A percentile compares a stretch with the other conserved stretches of the same genome.
Conservation (phyloP, 2,113 vertebrate species). For the Thalassoma bifasciatum region DNA sequence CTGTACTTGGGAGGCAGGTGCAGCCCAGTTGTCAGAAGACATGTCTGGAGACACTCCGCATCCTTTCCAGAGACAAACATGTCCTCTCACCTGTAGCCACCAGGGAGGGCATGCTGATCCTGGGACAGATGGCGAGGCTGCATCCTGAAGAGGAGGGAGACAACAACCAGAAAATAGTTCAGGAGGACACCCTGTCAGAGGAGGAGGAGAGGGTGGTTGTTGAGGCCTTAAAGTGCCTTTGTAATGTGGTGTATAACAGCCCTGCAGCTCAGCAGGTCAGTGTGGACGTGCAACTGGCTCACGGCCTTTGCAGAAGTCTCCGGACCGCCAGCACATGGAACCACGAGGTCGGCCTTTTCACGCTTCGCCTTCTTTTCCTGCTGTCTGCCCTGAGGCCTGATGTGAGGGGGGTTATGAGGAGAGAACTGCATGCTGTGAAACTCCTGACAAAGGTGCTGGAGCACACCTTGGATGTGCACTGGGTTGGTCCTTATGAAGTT, state of each 20-base stretch:
- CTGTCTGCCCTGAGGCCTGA: slow-evolving; percentile 92
- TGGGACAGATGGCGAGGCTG: slow-evolving; percentile 88
- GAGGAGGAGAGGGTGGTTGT: slow-evolving; percentile 91
- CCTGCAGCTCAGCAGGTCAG: slow-evolving; percentile 91
- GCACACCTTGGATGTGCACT: slow-evolving; percentile 89
- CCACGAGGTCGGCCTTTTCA: slow-evolving; percentile 94
- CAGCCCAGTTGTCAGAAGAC: slow-evolving; percentile 88
- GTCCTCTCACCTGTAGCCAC: slow-evolving; percentile 94
- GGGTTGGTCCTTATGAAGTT: slow-evolving; percentile 90
- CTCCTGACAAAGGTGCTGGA: slow-evolving; percentile 92
- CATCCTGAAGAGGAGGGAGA: slow-evolving; percentile 14
- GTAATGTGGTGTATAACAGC: slow-evolving; percentile 97
- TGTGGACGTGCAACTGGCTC: slow-evolving; percentile 90
- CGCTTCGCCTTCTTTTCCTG: slow-evolving; percentile 95
- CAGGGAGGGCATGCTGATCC: slow-evolving; percentile 90
- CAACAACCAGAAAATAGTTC: slow-evolving; percentile 21
- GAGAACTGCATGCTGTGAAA: slow-evolving; percentile 87
- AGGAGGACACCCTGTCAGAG: slow-evolving; percentile 79
- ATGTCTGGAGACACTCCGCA: slow-evolving; percentile 94
- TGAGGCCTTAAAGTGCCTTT: slow-evolving; percentile 98
- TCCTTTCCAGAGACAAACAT: slow-evolving; percentile 95
- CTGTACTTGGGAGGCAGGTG: slow-evolving; percentile 86
- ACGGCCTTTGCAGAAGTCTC: slow-evolving; percentile 88
- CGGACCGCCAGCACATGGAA: slow-evolving; percentile 80
- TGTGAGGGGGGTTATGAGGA: slow-evolving; percentile 85